Evolutionary conservation across 2,888 invertebrate genomes (phyloP), one percentile per base, ranked within the genome.

Genomic region (Aphidoletes aphidimyza): DNA sequence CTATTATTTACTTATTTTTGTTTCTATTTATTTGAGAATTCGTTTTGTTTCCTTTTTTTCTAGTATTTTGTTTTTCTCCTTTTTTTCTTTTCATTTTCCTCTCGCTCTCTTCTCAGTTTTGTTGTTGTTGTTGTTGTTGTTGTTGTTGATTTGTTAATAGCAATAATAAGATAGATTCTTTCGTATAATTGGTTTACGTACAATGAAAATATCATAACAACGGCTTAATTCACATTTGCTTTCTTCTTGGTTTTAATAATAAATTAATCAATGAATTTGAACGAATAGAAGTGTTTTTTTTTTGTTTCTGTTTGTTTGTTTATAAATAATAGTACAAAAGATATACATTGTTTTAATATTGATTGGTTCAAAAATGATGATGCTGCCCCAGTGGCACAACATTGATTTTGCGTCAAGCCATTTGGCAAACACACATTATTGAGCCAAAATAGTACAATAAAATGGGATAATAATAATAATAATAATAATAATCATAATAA

Each of bases 321-420:
- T 54, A 54, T 54, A 54, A 54, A 54, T 54, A 54, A 54, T 26
- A 54, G 54, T 54, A 54, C 54, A 54, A 54, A 54, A 54, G 54
- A 54, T 54, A 54, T 54, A 54, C 54, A 54, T 54, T 54, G 47
- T 54, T 54, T 54, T 54, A 30, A 69, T 69, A 69, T 69, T 69
- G 11, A 30, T 69, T 3, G 69, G 69, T 30, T 30, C 2, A 69
- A 69, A 39, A 39, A 39, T 8, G 11, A 30, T 30, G 26, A n/a
- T 30, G 69, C 30, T 69, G 69, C 69, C n/a, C n/a, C 26, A 69
- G 22, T 54, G 54, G 54, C 54, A n/a, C n/a, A n/a, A n/a, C n/a
- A n/a, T n/a, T n/a, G n/a, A n/a, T n/a, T n/a, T n/a, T n/a, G n/a
- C n/a, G n/a, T n/a, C n/a, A n/a, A n/a, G n/a, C n/a, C n/a, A n/a